Base-by-base conservation (phyloP, 1,140 invertebrate species). In the Sminthurinus signatus region DNA sequence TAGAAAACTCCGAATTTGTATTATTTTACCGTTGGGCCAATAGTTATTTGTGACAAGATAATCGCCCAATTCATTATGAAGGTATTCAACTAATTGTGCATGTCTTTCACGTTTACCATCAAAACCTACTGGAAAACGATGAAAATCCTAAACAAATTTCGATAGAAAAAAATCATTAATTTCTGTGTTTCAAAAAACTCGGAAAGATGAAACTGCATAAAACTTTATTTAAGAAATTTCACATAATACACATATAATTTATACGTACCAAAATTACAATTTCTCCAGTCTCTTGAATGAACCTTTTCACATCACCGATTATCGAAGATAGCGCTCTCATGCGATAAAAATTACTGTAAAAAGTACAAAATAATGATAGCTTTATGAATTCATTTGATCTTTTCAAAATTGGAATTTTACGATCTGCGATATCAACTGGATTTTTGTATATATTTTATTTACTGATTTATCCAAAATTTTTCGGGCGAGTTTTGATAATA, bases 11-110 rank as follows among this genome's bases (percentile, higher is more conserved):
- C n/a, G n/a, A 36, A 36, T 36, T 36, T 36, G 32, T 5, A 5
- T 36, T 36, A 36, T 15, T n/a, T n/a, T n/a, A n/a, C 73, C 74
- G 42, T 72, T 70, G 36, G 64, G 65, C 51, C 70, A 73, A 4
- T 73, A 46, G 15, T 64, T 60, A 21, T 58, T 67, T 62, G 81
- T 74, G 61, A 82, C 46, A 72, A 83, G 77, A 76, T 78, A 75
- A 36, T 79, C 73, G 72, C 81, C 83, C 28, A 89, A 78, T 74
- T 87, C 83, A 36, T 76, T 73, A 64, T 82, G 74, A n/a, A 88
- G 73, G 42, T 86, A 76, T 43, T 81, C 76, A 1, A 84, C 75
- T 1, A 88, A 44, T 42, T 65, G 44, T 8, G 57, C 36, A 42
- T 69, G 67, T 29, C 67, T 43, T n/a, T 61, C 43, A 21, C 42